Evolutionary conservation across 2,888 invertebrate species (phyloP).

Genomic region (Callyntrura sp.): DNA sequence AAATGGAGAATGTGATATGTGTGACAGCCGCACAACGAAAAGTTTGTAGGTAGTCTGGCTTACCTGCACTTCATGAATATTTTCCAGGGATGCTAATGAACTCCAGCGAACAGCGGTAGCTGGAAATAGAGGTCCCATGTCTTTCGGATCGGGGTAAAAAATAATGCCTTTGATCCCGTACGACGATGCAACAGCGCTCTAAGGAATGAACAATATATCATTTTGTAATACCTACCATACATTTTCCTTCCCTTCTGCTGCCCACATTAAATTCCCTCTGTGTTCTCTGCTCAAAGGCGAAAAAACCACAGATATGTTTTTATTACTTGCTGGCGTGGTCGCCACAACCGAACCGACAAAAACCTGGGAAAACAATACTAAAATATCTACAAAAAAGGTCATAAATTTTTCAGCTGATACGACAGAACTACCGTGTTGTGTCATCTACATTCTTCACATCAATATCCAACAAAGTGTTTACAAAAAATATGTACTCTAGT

Average conservation of each 20-base stretch:
- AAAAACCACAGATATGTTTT: constrained; percentile 15
- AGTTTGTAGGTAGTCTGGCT: constrained; percentile 1
- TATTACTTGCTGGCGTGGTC: neutral
- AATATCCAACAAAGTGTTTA: neutral
- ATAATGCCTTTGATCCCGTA: constrained; percentile 81
- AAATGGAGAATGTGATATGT: neutral
- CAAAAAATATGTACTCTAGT: neutral
- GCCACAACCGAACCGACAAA: neutral
- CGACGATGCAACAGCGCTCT: constrained; percentile 77
- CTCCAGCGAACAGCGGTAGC: constrained; percentile 78
- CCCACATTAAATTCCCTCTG: neutral
- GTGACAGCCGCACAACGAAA: neutral
- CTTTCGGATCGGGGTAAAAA: constrained; percentile 83
- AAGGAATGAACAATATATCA: constrained; percentile 50
- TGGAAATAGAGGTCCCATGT: constrained; percentile 81
- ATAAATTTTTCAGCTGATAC: constrained; percentile 69
- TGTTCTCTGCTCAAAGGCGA: neutral
- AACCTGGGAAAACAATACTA: constrained; percentile 27
- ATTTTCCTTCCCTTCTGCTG: neutral
- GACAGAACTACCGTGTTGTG: constrained; percentile 36
- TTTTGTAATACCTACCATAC: constrained; percentile 36
- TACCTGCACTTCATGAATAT: constrained; percentile 83
- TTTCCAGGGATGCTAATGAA: constrained; percentile 82
- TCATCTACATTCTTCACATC: constrained; percentile 52
- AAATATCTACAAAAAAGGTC: constrained; percentile 50